phyloP scores from a whole-genome alignment of 37 sponge, comb jelly and placozoan species.

The Petrosia ficiformis region DNA sequence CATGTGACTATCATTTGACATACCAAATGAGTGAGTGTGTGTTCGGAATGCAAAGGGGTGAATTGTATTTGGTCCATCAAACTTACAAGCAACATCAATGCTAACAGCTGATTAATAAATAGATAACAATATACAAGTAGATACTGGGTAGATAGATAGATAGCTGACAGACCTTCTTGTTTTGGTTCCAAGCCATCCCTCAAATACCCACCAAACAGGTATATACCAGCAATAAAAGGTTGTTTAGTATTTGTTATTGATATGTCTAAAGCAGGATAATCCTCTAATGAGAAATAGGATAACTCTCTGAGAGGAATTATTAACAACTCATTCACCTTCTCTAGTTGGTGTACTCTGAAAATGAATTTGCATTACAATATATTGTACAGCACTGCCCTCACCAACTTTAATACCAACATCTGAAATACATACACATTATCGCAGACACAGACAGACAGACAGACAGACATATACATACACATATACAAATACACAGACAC shows the following conservation, averaged over 20 bases:
- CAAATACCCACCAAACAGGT: constrained; percentile 24
- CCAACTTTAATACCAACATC: constrained; percentile 83
- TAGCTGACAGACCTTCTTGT: too few relatives aligned
- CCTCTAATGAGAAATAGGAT: not conserved
- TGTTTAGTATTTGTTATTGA: constrained; percentile 5
- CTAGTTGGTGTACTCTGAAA: not conserved
- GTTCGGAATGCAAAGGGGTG: constrained; percentile 85
- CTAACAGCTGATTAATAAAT: not conserved
- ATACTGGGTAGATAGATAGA: too few relatives aligned
- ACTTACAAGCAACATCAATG: constrained; percentile 25
- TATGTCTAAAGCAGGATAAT: not conserved
- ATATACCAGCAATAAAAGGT: constrained; percentile 33
- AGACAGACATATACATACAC: not conserved
- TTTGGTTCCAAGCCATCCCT: too few relatives aligned
- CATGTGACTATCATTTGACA: constrained; percentile 1
- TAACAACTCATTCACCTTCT: not conserved
- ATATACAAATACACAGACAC: too few relatives aligned
- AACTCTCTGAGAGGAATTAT: too few relatives aligned
- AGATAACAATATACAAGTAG: constrained; percentile 7
- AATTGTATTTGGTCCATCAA: constrained; percentile 52
- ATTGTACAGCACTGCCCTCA: constrained; percentile 38
- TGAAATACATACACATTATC: not conserved
- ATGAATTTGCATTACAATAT: constrained; percentile 66
- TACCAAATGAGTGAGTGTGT: constrained; percentile 86
- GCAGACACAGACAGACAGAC: not conserved